Base-by-base conservation (phyloP, 2,797 vertebrate genomes). In the Odontamblyopus rebecca region DNA sequence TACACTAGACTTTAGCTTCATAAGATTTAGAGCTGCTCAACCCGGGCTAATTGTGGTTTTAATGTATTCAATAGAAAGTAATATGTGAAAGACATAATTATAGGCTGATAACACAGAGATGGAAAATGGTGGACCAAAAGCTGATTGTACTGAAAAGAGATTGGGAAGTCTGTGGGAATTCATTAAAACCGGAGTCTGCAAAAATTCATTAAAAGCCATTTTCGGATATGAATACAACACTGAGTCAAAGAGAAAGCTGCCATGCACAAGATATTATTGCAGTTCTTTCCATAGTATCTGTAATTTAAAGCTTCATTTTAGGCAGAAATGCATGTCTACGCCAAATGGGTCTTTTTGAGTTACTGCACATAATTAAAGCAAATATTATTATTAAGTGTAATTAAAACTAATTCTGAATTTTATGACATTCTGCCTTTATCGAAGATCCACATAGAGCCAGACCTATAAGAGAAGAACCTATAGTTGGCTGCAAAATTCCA, bases 51-150 rank as follows among this genome's bases (percentile, higher is more conserved):
- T 71, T 59, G 23, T 73, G 70, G 77, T 68, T 70, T 76, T 50
- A 66, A 77, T 62, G 53, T 27, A 70, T 41, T 67, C 41, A 67
- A 66, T 54, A 23, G 62, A 79, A 63, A 66, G 64, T 50, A 2
- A 82, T 79, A 76, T 73, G 61, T 68, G 63, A 38, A 61, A 48
- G 29, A 57, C 30, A 74, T 67, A 79, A 70, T 29, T 44, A 62
- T 18, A 12, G 19, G 71, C 61, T 67, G 57, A 70, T 59, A 75
- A 79, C 51, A 50, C 64, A 66, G 44, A 66, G 26, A 66, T 11
- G 51, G 64, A 66, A 66, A 66, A 66, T 48, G 44, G 64, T 16
- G 26, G 64, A 19, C 11, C 13, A 26, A 64, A 64, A 48, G 32
- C 61, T 41, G 41, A 66, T 66, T 66, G 64, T 51, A 50, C 50